Percentiles rank a stretch among this genome's conserved stretches.
These are phyloP conservation scores for Diaphora mendica DNA, from an alignment of 2,888 invertebrate genomes.

Conservation along the genomic window DNA sequence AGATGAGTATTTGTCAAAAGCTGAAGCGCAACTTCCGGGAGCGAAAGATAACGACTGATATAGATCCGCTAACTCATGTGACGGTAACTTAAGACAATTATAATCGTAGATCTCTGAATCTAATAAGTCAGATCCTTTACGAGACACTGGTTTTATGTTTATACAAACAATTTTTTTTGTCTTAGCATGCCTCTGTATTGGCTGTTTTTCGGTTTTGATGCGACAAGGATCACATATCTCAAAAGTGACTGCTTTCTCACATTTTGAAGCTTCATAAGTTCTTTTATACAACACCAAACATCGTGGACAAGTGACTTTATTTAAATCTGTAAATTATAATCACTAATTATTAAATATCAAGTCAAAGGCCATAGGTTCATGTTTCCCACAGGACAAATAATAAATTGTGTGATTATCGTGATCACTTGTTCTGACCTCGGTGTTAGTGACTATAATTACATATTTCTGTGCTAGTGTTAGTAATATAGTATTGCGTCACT, in stretches of 20 bases:
- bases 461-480: no score
- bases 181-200: not conserved
- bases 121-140: not conserved
- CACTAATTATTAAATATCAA: not conserved
- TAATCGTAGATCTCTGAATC: not conserved
- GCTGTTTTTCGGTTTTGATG: not conserved
- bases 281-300: slow-evolving; percentile 1
- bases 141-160: slow-evolving; percentile 3
- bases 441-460: not conserved
- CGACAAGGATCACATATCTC: slow-evolving; percentile 14
- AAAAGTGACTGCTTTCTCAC: not conserved
- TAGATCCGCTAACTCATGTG: slow-evolving; percentile 6
- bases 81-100: not conserved
- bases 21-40: not conserved
- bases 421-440: not conserved
- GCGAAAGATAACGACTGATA: slow-evolving; percentile 3
- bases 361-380: not conserved
- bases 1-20: not conserved
- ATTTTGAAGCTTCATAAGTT: not conserved
- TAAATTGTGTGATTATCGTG: not conserved
- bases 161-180: not conserved
- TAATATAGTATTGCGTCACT: no score
- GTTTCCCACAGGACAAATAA: not conserved
- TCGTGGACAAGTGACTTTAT: slow-evolving; percentile 10
- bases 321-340: slow-evolving; percentile 2